phyloP scores from a whole-genome alignment of 2,888 invertebrate species.

The Ochropleura plecta region DNA sequence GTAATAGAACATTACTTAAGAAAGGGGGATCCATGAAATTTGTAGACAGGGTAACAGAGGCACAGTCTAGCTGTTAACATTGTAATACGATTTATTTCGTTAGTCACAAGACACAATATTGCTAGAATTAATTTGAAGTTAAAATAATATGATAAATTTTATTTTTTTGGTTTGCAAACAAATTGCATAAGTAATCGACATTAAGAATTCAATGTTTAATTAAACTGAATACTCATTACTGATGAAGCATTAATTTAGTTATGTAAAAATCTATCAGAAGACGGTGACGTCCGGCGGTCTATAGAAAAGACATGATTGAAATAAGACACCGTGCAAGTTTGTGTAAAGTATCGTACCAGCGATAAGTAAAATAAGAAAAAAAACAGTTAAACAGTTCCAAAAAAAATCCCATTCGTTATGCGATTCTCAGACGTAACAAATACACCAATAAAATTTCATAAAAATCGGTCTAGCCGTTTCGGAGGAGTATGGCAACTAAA shows the following conservation, averaged over 20 bases:
- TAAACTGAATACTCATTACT: background rate
- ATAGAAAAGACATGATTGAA: background rate
- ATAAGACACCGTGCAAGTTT: background rate
- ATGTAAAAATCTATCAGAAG: background rate
- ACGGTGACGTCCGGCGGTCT: background rate
- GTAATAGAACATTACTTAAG: slow-evolving; percentile 81
- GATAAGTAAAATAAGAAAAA: background rate
- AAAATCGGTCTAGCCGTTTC: too few species aligned
- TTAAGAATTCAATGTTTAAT: background rate
- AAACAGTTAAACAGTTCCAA: background rate
- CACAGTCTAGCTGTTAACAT: slow-evolving; percentile 70
- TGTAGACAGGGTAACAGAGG: slow-evolving; percentile 80
- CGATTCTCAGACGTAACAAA: too few species aligned
- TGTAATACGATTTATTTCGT: slow-evolving; percentile 46
- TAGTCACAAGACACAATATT: background rate
- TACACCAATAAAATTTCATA: too few species aligned
- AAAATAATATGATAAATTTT: background rate
- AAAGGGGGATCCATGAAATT: slow-evolving; percentile 81
- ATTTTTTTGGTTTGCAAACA: background rate
- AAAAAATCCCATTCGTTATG: background rate
- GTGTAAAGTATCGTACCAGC: background rate
- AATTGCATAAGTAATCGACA: background rate
- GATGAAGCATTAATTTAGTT: background rate
- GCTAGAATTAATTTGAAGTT: too few species aligned
- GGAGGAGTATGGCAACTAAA: too few species aligned